phyloP scores from a whole-genome alignment of 2,888 invertebrate species.

The Mesopsocus fuscifrons region DNA sequence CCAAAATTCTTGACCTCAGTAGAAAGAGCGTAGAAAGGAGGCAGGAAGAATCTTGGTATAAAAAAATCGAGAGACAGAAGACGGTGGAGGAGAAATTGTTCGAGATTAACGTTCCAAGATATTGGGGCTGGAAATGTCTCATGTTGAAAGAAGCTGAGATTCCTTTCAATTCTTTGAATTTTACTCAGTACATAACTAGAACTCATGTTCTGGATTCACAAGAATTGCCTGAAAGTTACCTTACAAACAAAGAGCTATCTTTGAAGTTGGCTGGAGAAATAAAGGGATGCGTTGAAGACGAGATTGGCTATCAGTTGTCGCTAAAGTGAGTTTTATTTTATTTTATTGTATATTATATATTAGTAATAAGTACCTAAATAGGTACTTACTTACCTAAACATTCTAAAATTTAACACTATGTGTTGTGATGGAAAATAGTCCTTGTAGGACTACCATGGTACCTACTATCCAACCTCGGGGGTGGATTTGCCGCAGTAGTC shows the following conservation, averaged over 20 bases:
- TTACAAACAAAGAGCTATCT: not conserved
- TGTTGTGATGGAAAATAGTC: too few relatives aligned
- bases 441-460: too few relatives aligned
- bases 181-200: slow-evolving; percentile 57
- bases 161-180: slow-evolving; percentile 47
- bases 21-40: slow-evolving; percentile 29
- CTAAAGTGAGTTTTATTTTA: not conserved
- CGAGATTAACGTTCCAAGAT: slow-evolving; percentile 61
- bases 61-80: slow-evolving; percentile 39
- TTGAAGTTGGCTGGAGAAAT: slow-evolving; percentile 17
- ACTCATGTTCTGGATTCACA: slow-evolving; percentile 44
- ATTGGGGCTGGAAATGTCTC: slow-evolving; percentile 54
- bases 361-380: too few relatives aligned
- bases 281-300: slow-evolving; percentile 1
- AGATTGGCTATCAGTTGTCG: not conserved
- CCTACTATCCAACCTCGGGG: too few relatives aligned
- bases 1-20: slow-evolving; percentile 42
- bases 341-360: slow-evolving; percentile 14
- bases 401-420: too few relatives aligned
- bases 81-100: slow-evolving; percentile 73
- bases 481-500: too few relatives aligned
- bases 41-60: slow-evolving; percentile 28
- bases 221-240: slow-evolving; percentile 41
- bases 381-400: too few relatives aligned
- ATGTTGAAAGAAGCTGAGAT: slow-evolving; percentile 36